Evolutionary conservation across 1,140 invertebrate species (phyloP), one percentile per base, ranked within the genome.

Genomic region (Pomacea maculata): DNA sequence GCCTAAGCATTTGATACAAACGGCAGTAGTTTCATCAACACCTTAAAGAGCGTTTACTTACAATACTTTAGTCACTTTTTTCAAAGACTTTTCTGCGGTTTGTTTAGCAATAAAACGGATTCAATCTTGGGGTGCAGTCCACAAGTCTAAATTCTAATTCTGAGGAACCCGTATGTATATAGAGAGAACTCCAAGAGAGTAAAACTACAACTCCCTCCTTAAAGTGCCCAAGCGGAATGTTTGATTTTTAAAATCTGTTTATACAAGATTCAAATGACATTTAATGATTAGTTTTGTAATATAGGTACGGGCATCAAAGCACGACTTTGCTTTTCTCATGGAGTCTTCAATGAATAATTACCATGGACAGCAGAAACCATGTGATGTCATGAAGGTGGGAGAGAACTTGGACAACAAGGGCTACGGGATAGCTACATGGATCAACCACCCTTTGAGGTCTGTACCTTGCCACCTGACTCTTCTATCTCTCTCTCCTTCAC

Each of bases 351-450:
- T 87, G 67, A 92, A 91, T 78, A 85, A 89, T 8, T 92, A 89
- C 83, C 83, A 88, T 73, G 88, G 87, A 63, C 91, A 92, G 78
- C 85, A 89, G 72, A 88, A 90, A 78, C 95, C 83, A 93, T 99
- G 98, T 90, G 96, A 98, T 89, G 98, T 97, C 7, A 97, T 98
- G 95, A 97, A 88, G 83, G 90, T 92, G 3, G 89, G 90, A 3
- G 93, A 95, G 84, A 96, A 97, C 92, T 93, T 98, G 82, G 97
- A 98, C 90, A 94, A 95, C 34, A 97, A 98, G 91, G 96, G 97
- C 81, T 99, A 98, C 91, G 97, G 97, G 52, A 94, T 99, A 68
- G 97, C 97, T 7, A 98, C 97, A 45, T 95, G 96, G 4, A 93
- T 97, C 64, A 95, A 95, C 82, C 98, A 97, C 10, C 95, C 95